Evolutionary conservation across 2,113 vertebrate genomes (phyloP), one percentile per base, ranked within the genome.

Genomic region (Aspidoscelis tigris): DNA sequence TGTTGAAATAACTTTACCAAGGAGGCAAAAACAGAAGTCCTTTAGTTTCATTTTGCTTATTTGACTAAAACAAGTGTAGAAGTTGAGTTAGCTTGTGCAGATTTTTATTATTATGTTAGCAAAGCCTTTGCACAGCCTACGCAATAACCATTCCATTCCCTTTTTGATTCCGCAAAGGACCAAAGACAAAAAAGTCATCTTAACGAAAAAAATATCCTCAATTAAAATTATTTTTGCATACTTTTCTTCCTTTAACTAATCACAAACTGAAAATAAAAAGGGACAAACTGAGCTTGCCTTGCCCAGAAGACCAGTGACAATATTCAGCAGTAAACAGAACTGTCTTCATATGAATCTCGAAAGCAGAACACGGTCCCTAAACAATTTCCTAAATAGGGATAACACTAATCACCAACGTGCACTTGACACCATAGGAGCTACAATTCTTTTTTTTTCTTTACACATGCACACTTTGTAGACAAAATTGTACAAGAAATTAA

Each of bases 381-480:
- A 95, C 91, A 79, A 86, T 73, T 92, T 92, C 84, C 8, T 86
- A 95, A 94, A 92, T 58, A 91, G 92, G 91, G 89, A 92, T 83
- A 94, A 93, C 87, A 85, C 79, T 94, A 95, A 92, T 94, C 89
- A 93, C 89, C 91, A 91, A 95, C 90, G 93, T 93, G 93, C 84
- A 96, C 92, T 93, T 92, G 93, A 93, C 91, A 93, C 90, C 91
- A 90, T 92, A 91, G 88, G 90, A 94, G 92, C 93, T 92, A 94
- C 91, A 94, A 86, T 18, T 61, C 18, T 61, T 12, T 61, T 50
- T 50, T 80, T 83, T 90, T 90, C 87, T 88, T 94, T 93, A 93
- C 78, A 92, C 95, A 96, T 96, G 95, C 95, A 92, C 90, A 91
- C 90, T 91, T 89, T 87, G 92, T 92, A 95, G 87, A 85, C 90